Evolutionary conservation across 2,797 vertebrate species (phyloP).

Genomic region (Molossus molossus): DNA sequence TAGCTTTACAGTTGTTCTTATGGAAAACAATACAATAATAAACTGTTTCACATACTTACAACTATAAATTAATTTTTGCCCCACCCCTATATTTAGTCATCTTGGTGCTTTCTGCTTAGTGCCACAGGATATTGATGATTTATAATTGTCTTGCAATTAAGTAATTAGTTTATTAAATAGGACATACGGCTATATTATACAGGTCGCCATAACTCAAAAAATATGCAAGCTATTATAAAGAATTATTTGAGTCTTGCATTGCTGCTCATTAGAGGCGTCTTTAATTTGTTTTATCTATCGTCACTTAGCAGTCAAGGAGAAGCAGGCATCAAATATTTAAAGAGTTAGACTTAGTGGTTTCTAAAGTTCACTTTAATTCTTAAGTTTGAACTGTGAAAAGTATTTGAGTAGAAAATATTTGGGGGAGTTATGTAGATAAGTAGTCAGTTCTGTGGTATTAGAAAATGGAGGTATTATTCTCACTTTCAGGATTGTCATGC

Average conservation of each 20-base stretch:
- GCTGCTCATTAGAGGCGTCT: background rate
- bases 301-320: background rate
- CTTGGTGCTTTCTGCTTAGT: background rate
- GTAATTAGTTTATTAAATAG: background rate
- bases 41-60: background rate
- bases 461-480: background rate
- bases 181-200: background rate
- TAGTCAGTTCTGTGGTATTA: background rate
- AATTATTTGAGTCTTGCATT: conserved; percentile 22
- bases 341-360: background rate
- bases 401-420: conserved; percentile 51
- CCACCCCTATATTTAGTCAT: background rate
- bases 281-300: background rate
- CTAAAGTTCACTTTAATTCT: conserved; percentile 27
- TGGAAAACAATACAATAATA: background rate
- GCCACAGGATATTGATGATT: background rate
- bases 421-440: background rate
- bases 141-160: background rate
- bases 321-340: background rate
- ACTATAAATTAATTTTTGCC: too few species aligned
- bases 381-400: conserved; percentile 36
- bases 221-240: background rate
- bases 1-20: background rate
- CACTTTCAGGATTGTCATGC: background rate
- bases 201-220: conserved; percentile 13